phyloP scores from a whole-genome alignment of 2,113 vertebrate species.

The Euleptes europaea region DNA sequence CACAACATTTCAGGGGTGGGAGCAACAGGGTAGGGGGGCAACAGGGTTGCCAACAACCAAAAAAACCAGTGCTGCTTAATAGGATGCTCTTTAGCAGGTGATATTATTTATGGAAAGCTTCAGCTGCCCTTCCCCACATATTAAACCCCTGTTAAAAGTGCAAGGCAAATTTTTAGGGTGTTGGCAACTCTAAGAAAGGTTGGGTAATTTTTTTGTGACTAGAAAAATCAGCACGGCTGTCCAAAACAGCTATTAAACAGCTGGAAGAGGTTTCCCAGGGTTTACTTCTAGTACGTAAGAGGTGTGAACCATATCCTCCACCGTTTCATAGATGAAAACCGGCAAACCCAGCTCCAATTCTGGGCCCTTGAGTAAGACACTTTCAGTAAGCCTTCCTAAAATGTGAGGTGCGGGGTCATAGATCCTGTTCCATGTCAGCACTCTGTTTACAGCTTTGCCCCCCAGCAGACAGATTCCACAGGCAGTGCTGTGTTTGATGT shows the following conservation, averaged over 20 bases:
- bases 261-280: slow-evolving; percentile 13
- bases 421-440: too few relatives aligned
- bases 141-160: too few relatives aligned
- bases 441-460: too few relatives aligned
- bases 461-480: too few relatives aligned
- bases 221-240: background rate
- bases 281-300: background rate
- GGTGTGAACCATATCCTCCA: background rate
- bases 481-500: too few relatives aligned
- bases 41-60: too few relatives aligned
- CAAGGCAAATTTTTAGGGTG: too few relatives aligned
- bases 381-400: background rate
- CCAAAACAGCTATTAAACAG: background rate
- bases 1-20: background rate
- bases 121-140: too few relatives aligned
- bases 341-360: background rate
- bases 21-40: background rate
- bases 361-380: background rate
- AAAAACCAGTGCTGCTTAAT: too few relatives aligned
- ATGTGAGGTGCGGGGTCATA: background rate
- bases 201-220: background rate
- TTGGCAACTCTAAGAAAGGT: background rate
- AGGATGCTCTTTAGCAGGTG: too few relatives aligned
- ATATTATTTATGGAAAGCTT: too few relatives aligned
- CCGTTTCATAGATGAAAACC: background rate